These are phyloP conservation scores for Orbicella faveolata DNA, from an alignment of 64 coral and sea anemone genomes.

Conservation along the genomic window DNA sequence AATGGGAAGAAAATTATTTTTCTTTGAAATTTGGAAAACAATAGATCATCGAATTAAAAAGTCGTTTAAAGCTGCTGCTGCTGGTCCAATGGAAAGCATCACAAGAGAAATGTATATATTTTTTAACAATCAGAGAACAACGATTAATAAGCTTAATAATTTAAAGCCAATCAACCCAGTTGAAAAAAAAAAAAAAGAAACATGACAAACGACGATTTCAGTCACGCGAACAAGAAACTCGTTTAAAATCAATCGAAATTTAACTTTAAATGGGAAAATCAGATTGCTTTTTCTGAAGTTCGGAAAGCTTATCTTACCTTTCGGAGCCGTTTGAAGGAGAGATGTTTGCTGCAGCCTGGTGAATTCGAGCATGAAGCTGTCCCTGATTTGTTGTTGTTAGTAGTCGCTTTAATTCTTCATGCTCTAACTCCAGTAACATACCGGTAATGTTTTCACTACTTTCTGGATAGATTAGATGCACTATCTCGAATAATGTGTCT, in stretches of 20 bases:
- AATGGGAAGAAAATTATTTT: neutral
- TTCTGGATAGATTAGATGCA: conserved; percentile 45
- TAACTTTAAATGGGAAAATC: neutral
- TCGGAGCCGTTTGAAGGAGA: neutral
- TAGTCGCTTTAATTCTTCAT: conserved; percentile 29
- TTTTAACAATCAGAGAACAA: neutral
- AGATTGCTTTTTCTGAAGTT: too few relatives aligned
- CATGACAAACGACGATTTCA: neutral
- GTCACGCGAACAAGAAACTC: neutral
- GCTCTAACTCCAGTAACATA: conserved; percentile 54
- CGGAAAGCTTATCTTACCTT: neutral
- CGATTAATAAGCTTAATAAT: neutral
- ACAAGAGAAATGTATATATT: neutral
- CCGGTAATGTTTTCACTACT: conserved; percentile 43
- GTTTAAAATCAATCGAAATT: neutral
- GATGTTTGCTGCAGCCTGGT: conserved; percentile 9
- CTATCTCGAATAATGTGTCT: conserved; percentile 45
- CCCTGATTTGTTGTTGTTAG: conserved; percentile 10
- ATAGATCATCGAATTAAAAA: neutral
- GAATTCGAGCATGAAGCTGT: conserved; percentile 35
- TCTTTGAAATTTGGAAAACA: neutral
- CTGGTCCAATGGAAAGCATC: neutral
- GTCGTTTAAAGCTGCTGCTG: neutral
- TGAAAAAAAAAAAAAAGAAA: neutral
- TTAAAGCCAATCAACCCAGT: neutral